phyloP scores from a whole-genome alignment of 2,113 vertebrate species.

The Cheilinus undulatus region DNA sequence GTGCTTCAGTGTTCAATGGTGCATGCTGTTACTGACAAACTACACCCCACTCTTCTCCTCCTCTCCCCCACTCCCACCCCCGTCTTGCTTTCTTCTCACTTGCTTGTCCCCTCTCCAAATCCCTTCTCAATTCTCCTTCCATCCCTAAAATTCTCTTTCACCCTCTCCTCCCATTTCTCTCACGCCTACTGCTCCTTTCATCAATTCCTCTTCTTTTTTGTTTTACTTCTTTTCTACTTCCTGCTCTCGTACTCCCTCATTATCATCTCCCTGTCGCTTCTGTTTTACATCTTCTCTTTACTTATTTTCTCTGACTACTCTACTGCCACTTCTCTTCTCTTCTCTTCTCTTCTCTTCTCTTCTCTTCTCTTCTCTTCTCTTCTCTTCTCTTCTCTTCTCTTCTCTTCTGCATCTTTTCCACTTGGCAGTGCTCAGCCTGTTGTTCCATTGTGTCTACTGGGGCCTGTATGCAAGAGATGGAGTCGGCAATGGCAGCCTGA shows the following conservation, averaged over 20 bases:
- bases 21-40: conserved; percentile 52
- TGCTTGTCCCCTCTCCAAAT: conserved; percentile 53
- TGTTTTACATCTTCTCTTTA: conserved; percentile 17
- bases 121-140: conserved; percentile 44
- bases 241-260: conserved; percentile 2
- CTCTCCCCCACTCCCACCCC: conserved; percentile 17
- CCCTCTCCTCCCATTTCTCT: conserved; percentile 28
- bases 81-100: conserved; percentile 45
- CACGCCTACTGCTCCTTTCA: conserved; percentile 37
- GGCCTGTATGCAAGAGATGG: conserved; percentile 91
- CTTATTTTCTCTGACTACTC: background rate
- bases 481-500: conserved; percentile 89
- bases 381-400: background rate
- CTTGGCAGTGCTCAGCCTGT: conserved; percentile 88
- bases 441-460: conserved; percentile 94
- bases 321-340: background rate
- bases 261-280: conserved; percentile 38
- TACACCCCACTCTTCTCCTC: conserved; percentile 25
- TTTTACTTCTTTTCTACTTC: background rate
- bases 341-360: background rate
- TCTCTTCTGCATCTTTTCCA: conserved; percentile 33
- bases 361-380: background rate
- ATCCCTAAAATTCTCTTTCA: conserved; percentile 33
- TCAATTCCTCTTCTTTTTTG: conserved; percentile 39
- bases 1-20: conserved; percentile 49